Conservation (phyloP, 2,797 vertebrate genomes). For the Dallia pectoralis region DNA sequence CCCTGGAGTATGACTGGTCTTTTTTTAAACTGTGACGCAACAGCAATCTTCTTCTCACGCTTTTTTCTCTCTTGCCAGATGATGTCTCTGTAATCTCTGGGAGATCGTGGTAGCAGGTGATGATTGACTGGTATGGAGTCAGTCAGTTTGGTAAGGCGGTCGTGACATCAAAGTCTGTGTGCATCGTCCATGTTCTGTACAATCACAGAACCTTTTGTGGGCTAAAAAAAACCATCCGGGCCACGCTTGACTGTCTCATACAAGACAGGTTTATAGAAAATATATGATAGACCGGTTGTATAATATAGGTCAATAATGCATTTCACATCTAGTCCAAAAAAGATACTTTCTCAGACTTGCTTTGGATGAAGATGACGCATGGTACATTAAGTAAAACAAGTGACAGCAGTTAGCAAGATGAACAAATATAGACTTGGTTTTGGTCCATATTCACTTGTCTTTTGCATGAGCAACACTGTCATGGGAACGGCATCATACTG, state of each 20-base stretch:
- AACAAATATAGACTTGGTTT: no score
- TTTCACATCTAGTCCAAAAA: no score
- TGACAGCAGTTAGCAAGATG: not conserved
- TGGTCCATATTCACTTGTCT: not conserved
- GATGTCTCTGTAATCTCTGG: conserved; percentile 45
- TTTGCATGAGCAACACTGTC: not conserved
- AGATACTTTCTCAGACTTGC: no score
- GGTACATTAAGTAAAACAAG: no score
- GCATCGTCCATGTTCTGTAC: not conserved
- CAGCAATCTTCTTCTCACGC: conserved; percentile 29
- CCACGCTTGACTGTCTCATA: no score
- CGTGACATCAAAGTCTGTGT: not conserved
- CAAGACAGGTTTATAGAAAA: no score
- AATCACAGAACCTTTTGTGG: not conserved
- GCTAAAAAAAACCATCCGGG: no score
- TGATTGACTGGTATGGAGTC: not conserved
- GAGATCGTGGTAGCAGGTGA: conserved; percentile 44
- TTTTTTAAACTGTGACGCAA: conserved; percentile 45
- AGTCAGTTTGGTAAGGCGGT: not conserved
- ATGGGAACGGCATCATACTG: not conserved
- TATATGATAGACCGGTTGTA: no score
- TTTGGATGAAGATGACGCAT: no score
- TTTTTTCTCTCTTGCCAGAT: conserved; percentile 31
- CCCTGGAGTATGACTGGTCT: conserved; percentile 37
- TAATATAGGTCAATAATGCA: no score